phyloP scores from a whole-genome alignment of 2,797 vertebrate genomes.

The Gallirallus australis region DNA sequence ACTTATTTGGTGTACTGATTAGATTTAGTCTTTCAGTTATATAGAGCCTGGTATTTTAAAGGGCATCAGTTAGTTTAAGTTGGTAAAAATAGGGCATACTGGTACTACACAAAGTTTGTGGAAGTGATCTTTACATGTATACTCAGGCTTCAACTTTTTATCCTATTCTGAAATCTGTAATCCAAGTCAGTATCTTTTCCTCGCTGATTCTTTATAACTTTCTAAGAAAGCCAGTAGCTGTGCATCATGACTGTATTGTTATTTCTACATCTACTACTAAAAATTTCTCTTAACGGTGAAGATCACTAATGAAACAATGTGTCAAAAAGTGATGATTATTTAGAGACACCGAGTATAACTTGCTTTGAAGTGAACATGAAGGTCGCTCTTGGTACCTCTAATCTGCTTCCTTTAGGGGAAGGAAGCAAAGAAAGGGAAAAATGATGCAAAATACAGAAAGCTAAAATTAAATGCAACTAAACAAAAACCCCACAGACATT shows the following conservation, averaged over 20 bases:
- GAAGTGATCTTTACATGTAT: not conserved
- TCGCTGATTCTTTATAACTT: not conserved
- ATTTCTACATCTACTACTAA: not conserved
- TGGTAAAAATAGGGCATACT: not conserved
- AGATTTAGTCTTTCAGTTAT: not conserved
- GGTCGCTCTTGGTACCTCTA: not conserved
- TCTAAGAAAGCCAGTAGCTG: not conserved
- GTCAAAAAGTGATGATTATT: not conserved
- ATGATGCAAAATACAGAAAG: not conserved
- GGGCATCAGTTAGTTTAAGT: not conserved
- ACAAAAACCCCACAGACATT: not conserved
- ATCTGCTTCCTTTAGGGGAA: not conserved
- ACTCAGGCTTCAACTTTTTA: not conserved
- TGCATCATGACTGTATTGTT: not conserved
- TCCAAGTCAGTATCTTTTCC: not conserved
- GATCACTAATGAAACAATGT: not conserved
- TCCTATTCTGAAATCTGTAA: not conserved
- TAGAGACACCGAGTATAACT: not conserved
- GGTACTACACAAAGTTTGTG: not conserved
- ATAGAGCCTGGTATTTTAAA: not conserved
- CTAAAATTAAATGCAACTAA: conserved; percentile 11
- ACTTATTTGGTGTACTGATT: not conserved
- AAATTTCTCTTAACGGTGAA: not conserved
- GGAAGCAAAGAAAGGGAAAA: not conserved
- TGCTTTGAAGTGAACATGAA: conserved; percentile 21